phyloP scores from a whole-genome alignment of 2,797 vertebrate genomes.

The Acipenser ruthenus region DNA sequence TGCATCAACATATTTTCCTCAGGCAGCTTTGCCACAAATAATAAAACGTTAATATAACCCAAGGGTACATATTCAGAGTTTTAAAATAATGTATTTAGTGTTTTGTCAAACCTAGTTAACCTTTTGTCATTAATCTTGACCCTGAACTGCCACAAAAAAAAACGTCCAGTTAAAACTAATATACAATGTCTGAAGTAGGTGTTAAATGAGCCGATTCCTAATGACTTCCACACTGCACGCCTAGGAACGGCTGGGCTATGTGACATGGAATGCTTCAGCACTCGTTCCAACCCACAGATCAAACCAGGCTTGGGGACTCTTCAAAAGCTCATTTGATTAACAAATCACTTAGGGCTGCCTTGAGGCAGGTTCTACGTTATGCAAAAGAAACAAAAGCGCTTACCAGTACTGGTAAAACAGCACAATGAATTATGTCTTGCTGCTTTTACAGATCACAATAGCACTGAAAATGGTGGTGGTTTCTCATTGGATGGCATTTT shows the following conservation, averaged over 20 bases:
- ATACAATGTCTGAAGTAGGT: not conserved
- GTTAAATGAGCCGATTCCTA: not conserved
- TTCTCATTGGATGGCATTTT: slow-evolving; percentile 39
- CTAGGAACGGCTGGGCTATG: not conserved
- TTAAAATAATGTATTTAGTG: slow-evolving; percentile 12
- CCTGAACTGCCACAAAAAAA: not conserved
- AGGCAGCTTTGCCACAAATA: slow-evolving; percentile 4
- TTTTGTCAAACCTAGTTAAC: slow-evolving; percentile 14
- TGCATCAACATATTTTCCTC: not conserved
- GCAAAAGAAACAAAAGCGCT: slow-evolving; percentile 27
- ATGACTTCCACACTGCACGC: not conserved
- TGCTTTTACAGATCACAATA: slow-evolving; percentile 5
- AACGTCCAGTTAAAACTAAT: not conserved
- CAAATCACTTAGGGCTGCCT: slow-evolving; percentile 43
- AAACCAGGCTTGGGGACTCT: slow-evolving; percentile 25
- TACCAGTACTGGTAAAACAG: slow-evolving; percentile 12
- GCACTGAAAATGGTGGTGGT: not conserved
- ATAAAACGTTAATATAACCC: slow-evolving; percentile 2
- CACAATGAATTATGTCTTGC: slow-evolving; percentile 10
- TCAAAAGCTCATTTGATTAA: slow-evolving; percentile 50
- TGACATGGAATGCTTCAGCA: slow-evolving; percentile 9
- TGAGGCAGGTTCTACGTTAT: slow-evolving; percentile 36
- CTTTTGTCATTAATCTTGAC: slow-evolving; percentile 6
- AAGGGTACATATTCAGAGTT: not conserved
- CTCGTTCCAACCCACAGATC: slow-evolving; percentile 22